Evolutionary conservation across 2,888 invertebrate genomes (phyloP), one percentile per base, ranked within the genome.

Genomic region (Alviniconcha strummeri): DNA sequence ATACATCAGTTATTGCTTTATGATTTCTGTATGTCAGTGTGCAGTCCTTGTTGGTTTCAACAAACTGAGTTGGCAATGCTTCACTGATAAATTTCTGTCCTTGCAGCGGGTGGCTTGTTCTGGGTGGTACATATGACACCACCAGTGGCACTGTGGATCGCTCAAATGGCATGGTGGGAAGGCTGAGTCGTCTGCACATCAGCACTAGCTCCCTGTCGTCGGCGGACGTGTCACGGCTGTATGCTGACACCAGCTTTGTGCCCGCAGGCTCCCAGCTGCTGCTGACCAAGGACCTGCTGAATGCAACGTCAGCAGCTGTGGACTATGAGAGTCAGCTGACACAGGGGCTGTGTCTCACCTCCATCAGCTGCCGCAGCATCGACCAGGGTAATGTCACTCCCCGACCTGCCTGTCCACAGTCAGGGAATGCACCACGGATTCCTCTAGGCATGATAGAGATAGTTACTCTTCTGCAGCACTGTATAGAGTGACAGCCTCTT

Each of bases 131-230:
- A 9, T 87, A 83, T 67, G 74, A 85, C 60, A 19, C 79, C 8
- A 11, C 72, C 69, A 81, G 84, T 56, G 57, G 84, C 36, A 83
- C 74, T 5, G 80, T 87, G 11, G 85, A 83, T 71, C 85, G 83
- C 69, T 80, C 83, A 1, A 82, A 77, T 52, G 84, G 86, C 52
- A 87, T 89, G 83, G 80, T 83, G 54, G 90, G 90, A 15, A 87
- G 89, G 19, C 84, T 90, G 5, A 89, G 89, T 54, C 86, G 86
- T 19, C 75, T 90, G 5, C 85, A 85, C 19, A 57, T 89, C 5
- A 85, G 84, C 78, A 84, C 85, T 52, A 76, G 81, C 0, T 84
- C 87, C 56, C 83, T 90, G 9, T 83, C 84, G 7, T 52, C 84
- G 4, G 80, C 87, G 6, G 86, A 88, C 13, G 74, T 86, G 6